Evolutionary conservation across 2,888 invertebrate genomes (phyloP), one percentile per base, ranked within the genome.

Genomic region (Drosophila yooni): DNA sequence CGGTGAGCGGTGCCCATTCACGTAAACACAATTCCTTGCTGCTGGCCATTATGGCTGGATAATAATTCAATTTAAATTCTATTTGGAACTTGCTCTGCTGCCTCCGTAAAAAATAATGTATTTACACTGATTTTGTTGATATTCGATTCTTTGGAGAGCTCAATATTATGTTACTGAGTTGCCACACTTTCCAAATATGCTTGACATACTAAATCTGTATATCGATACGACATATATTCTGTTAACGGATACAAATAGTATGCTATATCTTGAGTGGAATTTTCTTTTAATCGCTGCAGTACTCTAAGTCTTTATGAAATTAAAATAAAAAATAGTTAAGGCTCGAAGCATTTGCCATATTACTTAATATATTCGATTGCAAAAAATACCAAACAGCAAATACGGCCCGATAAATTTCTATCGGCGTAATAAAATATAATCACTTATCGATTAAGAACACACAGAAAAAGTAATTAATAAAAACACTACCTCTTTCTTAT

Each of bases 1-100:
- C 95, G 18, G 96, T 95, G 81, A 97, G 94, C 2, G 97, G 97
- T 54, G 96, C 95, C 97, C 97, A 97, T 94, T 97, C 97, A 38
- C 97, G 93, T 72, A 95, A 81, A 70, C 86, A 91, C 38, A 93
- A 83, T 68, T 92, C 91, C 61, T 89, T 89, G 67, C 76, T 74
- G 61, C 33, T 75, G 53, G 75, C 79, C 89, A 89, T 87, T 60
- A 54, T 69, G 53, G 59, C 67, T 54, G 13, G 5, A 34, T 33
- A 21, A 31, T 63, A 38, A 3, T 31, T 15, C 43, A 11, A 18
- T 10, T 40, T 1, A 4, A 59, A 15, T 21, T 53, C 10, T 50
- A 62, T 50, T 40, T 40, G 25, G 10, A 40, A 25, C 29, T 46
- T 54, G 7, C 50, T 56, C 40, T n/a, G 13, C 21, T 27, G 25